Base-by-base conservation (phyloP, 2,888 invertebrate species). In the Empis livida region DNA sequence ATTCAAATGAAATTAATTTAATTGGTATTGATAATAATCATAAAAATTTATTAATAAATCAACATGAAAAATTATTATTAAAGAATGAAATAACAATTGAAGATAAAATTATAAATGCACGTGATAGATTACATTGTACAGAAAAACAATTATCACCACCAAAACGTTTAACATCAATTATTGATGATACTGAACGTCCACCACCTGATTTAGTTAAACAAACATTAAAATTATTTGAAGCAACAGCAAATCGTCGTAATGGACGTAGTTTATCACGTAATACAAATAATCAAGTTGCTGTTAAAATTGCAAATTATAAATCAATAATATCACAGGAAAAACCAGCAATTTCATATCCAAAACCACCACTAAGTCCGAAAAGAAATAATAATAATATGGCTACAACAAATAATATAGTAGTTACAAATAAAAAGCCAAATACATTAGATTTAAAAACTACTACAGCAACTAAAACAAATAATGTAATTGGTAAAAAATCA, bases 141-240 rank as follows among this genome's bases (percentile, higher is more conserved):
- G 65, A 66, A 48, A 51, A 51, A 43, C 4, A 32, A 13, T 47
- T 55, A 8, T 55, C 59, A 49, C 63, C 66, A 5, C 74, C 77
- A 54, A 76, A 82, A 58, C 76, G 76, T 58, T 75, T 80, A 56
- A 74, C 72, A 54, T 81, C 74, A 2, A 70, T 82, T 42, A 73
- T 84, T 58, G 79, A 79, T 56, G 84, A 83, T 54, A 78, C 79
- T 13, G 90, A 90, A 59, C 75, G 89, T 43, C 93, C 93, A 2
- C 91, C 92, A 15, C 84, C 84, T 1, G 92, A 93, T 72, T 80
- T 91, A 54, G 93, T 93, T 50, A 87, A 86, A 58, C 83, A 88
- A 51, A 84, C 89, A 13, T 77, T 90, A 52, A 79, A 83, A 60
- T 82, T 90, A 60, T 93, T 92, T 70, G 92, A 93, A 65, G 74